Conservation (phyloP, 1,140 invertebrate species). For the Ceratoteleas bidentatus region DNA sequence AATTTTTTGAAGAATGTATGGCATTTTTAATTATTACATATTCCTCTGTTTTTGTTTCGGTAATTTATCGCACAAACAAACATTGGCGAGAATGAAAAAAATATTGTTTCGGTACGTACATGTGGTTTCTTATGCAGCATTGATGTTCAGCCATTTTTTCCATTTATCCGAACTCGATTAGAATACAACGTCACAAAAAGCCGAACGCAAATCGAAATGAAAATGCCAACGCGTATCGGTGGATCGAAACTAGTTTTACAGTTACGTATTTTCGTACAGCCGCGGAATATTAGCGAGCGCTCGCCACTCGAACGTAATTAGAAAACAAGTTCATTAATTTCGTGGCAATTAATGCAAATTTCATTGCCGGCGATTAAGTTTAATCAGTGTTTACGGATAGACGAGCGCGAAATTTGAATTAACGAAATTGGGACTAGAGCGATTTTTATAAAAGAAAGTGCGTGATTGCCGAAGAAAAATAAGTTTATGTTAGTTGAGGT, state of each 20-base stretch:
- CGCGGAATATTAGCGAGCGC: conserved; percentile 38
- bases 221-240: conserved; percentile 36
- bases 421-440: background rate
- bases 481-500: background rate
- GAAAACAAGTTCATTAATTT: conserved; percentile 53
- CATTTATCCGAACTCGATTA: conserved; percentile 28
- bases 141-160: conserved; percentile 18
- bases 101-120: too few species aligned
- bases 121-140: background rate
- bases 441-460: background rate
- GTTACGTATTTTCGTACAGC: conserved; percentile 43
- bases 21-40: too few species aligned
- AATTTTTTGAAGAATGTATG: too few species aligned
- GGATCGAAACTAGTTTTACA: conserved; percentile 47
- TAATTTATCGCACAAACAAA: too few species aligned
- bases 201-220: conserved; percentile 31
- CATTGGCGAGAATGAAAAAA: too few species aligned
- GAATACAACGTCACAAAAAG: conserved; percentile 15
- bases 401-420: conserved; percentile 26
- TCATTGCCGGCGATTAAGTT: conserved; percentile 35
- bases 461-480: too few species aligned
- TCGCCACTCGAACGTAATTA: conserved; percentile 33
- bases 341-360: conserved; percentile 40
- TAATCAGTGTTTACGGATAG: conserved; percentile 27
- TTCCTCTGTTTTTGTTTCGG: too few species aligned